phyloP scores from a whole-genome alignment of 2,113 vertebrate species.

The Glaucidium brasilianum region DNA sequence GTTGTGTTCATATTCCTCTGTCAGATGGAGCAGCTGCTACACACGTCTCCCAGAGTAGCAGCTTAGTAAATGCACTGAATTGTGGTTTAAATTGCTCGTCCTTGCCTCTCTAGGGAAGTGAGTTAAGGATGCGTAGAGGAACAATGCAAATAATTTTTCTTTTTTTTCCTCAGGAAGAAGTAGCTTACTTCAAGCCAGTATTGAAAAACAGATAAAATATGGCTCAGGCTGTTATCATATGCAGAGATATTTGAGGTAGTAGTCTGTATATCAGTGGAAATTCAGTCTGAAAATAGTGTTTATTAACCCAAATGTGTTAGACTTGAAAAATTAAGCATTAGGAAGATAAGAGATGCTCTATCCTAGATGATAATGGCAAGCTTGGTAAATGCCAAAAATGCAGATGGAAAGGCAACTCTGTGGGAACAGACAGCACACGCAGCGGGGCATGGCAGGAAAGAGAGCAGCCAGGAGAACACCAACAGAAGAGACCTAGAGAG shows the following conservation, averaged over 20 bases:
- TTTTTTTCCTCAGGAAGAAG: not conserved
- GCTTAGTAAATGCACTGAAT: not conserved
- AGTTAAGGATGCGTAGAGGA: not conserved
- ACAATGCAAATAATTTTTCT: not conserved
- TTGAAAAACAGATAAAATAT: slow-evolving; percentile 4
- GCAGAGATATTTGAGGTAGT: not conserved
- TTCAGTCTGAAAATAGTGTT: not conserved
- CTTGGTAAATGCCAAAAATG: not conserved
- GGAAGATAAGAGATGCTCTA: not conserved
- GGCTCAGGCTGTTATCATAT: not conserved
- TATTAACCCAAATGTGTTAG: not conserved
- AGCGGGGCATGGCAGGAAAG: not conserved
- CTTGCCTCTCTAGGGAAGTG: not conserved
- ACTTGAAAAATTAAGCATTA: not conserved
- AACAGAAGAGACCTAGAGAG: not conserved
- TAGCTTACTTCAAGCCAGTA: not conserved
- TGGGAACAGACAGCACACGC: not conserved
- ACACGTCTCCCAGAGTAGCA: not conserved
- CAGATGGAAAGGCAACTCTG: not conserved
- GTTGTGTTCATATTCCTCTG: slow-evolving; percentile 35
- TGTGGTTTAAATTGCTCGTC: not conserved
- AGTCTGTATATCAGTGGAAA: not conserved
- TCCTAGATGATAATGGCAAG: not conserved
- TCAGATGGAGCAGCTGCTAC: not conserved
- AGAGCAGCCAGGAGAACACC: not conserved